phyloP scores from a whole-genome alignment of 2,797 vertebrate species.

The Urocyon cinereoargenteus region DNA sequence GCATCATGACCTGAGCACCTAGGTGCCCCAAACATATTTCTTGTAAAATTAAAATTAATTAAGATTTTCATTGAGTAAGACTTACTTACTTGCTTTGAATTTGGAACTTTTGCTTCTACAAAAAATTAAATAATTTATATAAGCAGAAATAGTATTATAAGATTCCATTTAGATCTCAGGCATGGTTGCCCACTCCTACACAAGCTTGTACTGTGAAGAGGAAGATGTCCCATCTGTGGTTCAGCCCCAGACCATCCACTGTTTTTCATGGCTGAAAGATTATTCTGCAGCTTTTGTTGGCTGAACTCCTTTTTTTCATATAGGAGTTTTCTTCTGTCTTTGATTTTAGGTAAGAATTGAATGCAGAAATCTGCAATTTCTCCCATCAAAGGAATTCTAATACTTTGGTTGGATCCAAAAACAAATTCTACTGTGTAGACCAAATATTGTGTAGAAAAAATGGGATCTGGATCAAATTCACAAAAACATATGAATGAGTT shows the following conservation, averaged over 20 bases:
- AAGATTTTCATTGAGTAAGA: background rate
- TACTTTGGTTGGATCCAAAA: background rate
- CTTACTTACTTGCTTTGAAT: constrained; percentile 28
- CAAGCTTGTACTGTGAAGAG: background rate
- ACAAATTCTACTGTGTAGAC: background rate
- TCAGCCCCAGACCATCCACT: background rate
- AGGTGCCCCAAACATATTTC: background rate
- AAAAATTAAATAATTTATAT: background rate
- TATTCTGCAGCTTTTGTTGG: background rate
- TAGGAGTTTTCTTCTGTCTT: background rate
- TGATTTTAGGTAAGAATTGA: constrained; percentile 53
- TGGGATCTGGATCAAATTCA: background rate
- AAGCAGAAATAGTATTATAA: background rate
- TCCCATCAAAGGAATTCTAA: background rate
- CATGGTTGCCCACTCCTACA: background rate
- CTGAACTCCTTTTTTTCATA: background rate
- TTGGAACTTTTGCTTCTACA: constrained; percentile 12
- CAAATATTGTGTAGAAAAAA: constrained; percentile 7
- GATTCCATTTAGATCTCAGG: background rate
- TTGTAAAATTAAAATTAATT: background rate
- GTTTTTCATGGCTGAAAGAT: background rate
- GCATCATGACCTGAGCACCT: too few relatives aligned
- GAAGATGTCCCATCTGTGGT: background rate
- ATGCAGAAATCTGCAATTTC: background rate
- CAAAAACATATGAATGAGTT: constrained; percentile 21